Base-by-base conservation (phyloP, 2,113 vertebrate species). In the Datnioides undecimradiatus region DNA sequence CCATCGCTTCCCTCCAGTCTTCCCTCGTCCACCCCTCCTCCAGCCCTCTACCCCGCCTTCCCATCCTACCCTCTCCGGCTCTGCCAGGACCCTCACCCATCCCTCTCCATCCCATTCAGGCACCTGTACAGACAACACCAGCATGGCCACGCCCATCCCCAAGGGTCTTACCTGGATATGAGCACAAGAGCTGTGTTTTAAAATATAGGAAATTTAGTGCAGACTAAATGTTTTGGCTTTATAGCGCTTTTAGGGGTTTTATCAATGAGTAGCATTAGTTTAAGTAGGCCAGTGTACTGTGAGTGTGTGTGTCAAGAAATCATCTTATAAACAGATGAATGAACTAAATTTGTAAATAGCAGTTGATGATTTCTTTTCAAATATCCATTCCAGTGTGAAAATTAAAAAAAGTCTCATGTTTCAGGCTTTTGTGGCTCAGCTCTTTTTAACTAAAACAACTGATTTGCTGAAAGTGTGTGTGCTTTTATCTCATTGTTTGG, bases 101-200 rank as follows among this genome's bases (percentile, higher is more conserved):
- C 94, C 46, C 89, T 94, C n/a, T 69, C 92, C 52, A 89, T 94
- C 81, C 94, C 94, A 2, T 90, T 95, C 79, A 90, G 93, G 80
- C 94, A 93, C 70, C 88, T 95, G 51, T 95, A 94, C 72, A 90
- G 93, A 57, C 93, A 93, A 77, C 92, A 87, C 72, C 93, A 93
- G 70, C 94, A 93, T 43, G 76, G 88, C 17, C 91, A 92, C 46
- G 4, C 86, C 55, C 91, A 92, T 73, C 55, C 86, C 1, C 95
- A 94, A 63, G 91, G 91, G 69, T 57, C 93, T 72, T 94, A 93
- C 83, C 72, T 94, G 84, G 93, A 95, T 31, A 90, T 95, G 77
- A 86, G 88, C 51, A 71, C 85, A 23, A 91, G 93, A 70, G 64
- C 83, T 40, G 66, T 93, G 64, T 94, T 88, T 88, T 94, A 86